Base-by-base conservation (phyloP, 2,797 vertebrate species). In the Spondyliosoma cantharus region DNA sequence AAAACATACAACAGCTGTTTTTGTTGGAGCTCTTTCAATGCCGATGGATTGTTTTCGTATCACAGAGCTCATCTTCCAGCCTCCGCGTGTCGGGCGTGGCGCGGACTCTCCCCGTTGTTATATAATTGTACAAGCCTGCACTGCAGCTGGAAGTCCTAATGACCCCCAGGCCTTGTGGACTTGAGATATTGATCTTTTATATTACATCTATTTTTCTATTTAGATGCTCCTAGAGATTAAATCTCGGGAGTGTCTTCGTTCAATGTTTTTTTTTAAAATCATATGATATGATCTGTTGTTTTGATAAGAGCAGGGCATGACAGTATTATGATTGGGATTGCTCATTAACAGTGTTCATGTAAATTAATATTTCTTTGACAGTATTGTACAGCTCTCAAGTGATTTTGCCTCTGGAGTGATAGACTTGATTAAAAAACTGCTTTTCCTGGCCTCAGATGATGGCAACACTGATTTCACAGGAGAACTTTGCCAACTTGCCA, bases 21-120 rank as follows among this genome's bases (percentile, higher is more conserved):
- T 71, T 76, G 62, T 59, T 50, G 72, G 83, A 79, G 64, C 43
- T 68, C 53, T 29, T 16, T 67, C 81, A 60, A 17, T 25, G 45
- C 46, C 11, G 22, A 45, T 81, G 86, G 84, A 83, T 83, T 83
- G 70, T 86, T 80, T 84, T 83, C 80, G 19, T 71, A 54, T 78
- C 68, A 9, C 37, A 81, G 79, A 76, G 74, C 71, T 86, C 67
- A 58, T 80, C 71, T 68, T 64, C 59, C 87, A 78, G 76, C 80
- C 75, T 87, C 75, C 50, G 82, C 54, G 46, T 25, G 60, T 67
- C 45, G 83, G 86, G 78, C 20, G 81, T 54, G 60, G 81, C 29
- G 53, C 63, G 76, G 89, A 86, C 78, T 83, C 57, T 62, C 68
- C 78, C 78, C 13, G 8, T 48, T 83, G 70, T 87, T 90, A 59